A percentile compares a stretch with the other conserved stretches of the same genome.
Evolutionary conservation across 2,797 vertebrate species (phyloP).

Genomic region (Echiichthys vipera): DNA sequence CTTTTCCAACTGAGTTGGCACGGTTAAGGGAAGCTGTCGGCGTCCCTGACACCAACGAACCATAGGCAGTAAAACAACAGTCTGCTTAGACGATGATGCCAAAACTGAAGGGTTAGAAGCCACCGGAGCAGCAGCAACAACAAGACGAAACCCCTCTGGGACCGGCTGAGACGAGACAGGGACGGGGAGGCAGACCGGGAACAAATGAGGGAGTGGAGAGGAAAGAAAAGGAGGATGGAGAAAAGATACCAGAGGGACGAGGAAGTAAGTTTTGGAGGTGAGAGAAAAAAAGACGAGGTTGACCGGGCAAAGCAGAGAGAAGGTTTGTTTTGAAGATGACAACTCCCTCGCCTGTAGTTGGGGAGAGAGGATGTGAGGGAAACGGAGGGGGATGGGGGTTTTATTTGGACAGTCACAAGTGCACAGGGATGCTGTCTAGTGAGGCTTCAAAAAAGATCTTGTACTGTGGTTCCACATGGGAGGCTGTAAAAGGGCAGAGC

Average conservation of each 20-base stretch:
- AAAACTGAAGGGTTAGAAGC: slow-evolving; percentile 38
- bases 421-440: slow-evolving; percentile 15
- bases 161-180: background rate
- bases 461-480: slow-evolving; percentile 23
- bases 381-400: background rate
- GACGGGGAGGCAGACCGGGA: background rate
- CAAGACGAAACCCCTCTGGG: slow-evolving; percentile 30
- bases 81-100: slow-evolving; percentile 20
- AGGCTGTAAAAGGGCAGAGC: slow-evolving; percentile 25
- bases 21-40: slow-evolving; percentile 32
- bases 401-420: slow-evolving; percentile 36
- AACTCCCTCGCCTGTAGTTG: background rate
- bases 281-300: background rate
- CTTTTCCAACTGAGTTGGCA: slow-evolving; percentile 7
- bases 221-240: background rate
- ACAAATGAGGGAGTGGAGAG: slow-evolving; percentile 13
- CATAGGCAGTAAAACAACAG: slow-evolving; percentile 45
- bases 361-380: background rate
- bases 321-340: slow-evolving; percentile 2
- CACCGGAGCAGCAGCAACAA: slow-evolving; percentile 40
- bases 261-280: background rate
- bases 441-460: slow-evolving; percentile 32
- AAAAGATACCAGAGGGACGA: background rate
- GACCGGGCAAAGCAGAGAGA: too few relatives aligned
- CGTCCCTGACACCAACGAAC: slow-evolving; percentile 32